phyloP scores from a whole-genome alignment of 1,140 invertebrate species.

The Tigriopus japonicus region DNA sequence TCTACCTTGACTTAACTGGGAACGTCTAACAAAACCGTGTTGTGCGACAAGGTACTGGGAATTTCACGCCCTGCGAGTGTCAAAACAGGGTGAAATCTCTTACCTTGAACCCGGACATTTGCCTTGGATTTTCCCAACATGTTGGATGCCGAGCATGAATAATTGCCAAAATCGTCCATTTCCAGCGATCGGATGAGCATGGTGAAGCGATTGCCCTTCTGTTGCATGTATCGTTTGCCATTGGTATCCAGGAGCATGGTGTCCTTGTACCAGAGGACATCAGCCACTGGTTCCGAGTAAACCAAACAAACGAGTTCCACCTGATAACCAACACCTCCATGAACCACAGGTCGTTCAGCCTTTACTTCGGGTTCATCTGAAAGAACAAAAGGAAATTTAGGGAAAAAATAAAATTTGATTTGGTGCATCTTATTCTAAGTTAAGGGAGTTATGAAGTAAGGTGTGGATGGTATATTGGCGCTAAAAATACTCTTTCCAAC shows the following conservation, averaged over 20 bases:
- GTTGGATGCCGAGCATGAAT: slow-evolving; percentile 9
- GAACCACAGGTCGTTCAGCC: slow-evolving; percentile 35
- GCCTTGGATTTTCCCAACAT: slow-evolving; percentile 8
- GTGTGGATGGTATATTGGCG: too few relatives aligned
- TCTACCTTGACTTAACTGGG: too few relatives aligned
- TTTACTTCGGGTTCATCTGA: slow-evolving; percentile 48
- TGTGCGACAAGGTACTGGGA: too few relatives aligned
- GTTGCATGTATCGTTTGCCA: slow-evolving; percentile 40
- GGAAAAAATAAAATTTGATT: neutral
- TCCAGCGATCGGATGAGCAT: slow-evolving; percentile 42
- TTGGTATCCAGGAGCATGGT: slow-evolving; percentile 36
- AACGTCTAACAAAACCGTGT: too few relatives aligned
- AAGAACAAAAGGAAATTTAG: slow-evolving; percentile 19
- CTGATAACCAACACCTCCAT: slow-evolving; percentile 42
- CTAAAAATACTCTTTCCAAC: too few relatives aligned
- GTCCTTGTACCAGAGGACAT: slow-evolving; percentile 42
- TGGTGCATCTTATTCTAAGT: too few relatives aligned
- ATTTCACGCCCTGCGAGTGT: too few relatives aligned
- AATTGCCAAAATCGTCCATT: slow-evolving; percentile 9
- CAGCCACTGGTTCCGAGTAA: slow-evolving; percentile 24
- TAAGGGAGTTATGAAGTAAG: too few relatives aligned
- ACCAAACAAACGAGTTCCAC: slow-evolving; percentile 45
- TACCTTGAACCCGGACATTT: slow-evolving; percentile 2
- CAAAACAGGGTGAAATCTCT: neutral
- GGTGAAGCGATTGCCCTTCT: slow-evolving; percentile 36